Evolutionary conservation across 2,113 vertebrate genomes (phyloP), one percentile per base, ranked within the genome.

Genomic region (Pungitius pungitius): DNA sequence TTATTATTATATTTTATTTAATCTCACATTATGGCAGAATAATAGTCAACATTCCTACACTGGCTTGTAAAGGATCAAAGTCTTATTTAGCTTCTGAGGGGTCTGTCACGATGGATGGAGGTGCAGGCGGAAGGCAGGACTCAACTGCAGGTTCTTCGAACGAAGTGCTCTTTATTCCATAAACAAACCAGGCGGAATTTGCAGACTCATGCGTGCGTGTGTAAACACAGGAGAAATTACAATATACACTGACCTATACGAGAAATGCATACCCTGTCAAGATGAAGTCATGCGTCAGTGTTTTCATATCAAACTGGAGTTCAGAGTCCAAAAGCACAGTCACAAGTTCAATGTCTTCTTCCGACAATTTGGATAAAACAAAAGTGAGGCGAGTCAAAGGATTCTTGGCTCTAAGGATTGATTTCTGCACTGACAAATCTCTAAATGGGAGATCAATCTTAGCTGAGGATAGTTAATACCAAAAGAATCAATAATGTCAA

Each of bases 221-320:
- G 15, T 24, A 67, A 76, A 77, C 54, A 72, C 14, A 49, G 7
- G 3, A 12, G 1, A 5, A 18, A 17, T 77, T 26, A 64, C 20
- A 62, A 43, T 55, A 84, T 78, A 75, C 55, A 77, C 13, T 43
- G 14, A 37, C 35, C 11, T 35, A 40, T 14, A 56, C 0, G 13
- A 63, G n/a, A 26, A 35, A 22, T 26, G 6, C n/a, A 33, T 3
- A 2, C 7, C 22, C 0, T 42, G 14, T 12, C 30, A 40, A 20
- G 8, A 72, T n/a, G 35, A 4, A 22, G 5, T 7, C 1, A 14
- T 54, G 5, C 17, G 17, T 45, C 43, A n/a, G 8, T 49, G 24
- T 45, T 61, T 62, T 60, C 15, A 11, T 45, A 39, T 14, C 43
- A 8, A 43, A 22, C 20, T 2, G 20, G 9, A 10, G 13, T n/a